Percentiles rank a stretch among this genome's conserved stretches.
These are phyloP conservation scores for Augochlora pura DNA, from an alignment of 1,140 invertebrate species.

Conservation along the genomic window DNA sequence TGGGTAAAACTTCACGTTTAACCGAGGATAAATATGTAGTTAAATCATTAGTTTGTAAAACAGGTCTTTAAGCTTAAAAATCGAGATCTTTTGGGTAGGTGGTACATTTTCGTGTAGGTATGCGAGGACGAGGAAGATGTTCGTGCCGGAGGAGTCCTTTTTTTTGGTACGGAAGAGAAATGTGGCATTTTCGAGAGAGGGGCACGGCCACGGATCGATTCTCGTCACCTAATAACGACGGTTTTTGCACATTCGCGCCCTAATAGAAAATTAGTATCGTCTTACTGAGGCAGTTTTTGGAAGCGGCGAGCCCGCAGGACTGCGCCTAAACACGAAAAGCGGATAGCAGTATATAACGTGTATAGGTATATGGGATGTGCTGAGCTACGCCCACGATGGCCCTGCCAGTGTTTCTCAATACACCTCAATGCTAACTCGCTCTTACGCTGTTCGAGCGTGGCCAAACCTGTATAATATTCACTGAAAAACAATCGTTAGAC, in stretches of 20 bases:
- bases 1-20: too few relatives aligned
- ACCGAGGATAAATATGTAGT: too few relatives aligned
- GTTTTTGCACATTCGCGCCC: constrained; percentile 62
- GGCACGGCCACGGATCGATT: constrained; percentile 41
- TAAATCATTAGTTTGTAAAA: too few relatives aligned
- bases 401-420: constrained; percentile 73
- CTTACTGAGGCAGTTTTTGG: constrained; percentile 68
- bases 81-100: too few relatives aligned
- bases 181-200: neutral
- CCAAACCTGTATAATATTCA: neutral
- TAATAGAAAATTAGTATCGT: constrained; percentile 76
- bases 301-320: constrained; percentile 61
- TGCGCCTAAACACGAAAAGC: constrained; percentile 75
- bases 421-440: neutral
- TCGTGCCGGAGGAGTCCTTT: neutral
- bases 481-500: too few relatives aligned
- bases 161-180: neutral
- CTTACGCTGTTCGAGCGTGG: too few relatives aligned
- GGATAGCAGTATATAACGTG: constrained; percentile 71
- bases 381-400: constrained; percentile 73
- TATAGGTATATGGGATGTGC: constrained; percentile 74
- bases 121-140: too few relatives aligned
- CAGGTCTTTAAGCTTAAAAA: too few relatives aligned
- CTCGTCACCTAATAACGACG: constrained; percentile 59
- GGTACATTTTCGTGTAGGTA: neutral